These are phyloP conservation scores for Pogonomyrmex californicus DNA, from an alignment of 1,140 invertebrate genomes.

Conservation along the genomic window DNA sequence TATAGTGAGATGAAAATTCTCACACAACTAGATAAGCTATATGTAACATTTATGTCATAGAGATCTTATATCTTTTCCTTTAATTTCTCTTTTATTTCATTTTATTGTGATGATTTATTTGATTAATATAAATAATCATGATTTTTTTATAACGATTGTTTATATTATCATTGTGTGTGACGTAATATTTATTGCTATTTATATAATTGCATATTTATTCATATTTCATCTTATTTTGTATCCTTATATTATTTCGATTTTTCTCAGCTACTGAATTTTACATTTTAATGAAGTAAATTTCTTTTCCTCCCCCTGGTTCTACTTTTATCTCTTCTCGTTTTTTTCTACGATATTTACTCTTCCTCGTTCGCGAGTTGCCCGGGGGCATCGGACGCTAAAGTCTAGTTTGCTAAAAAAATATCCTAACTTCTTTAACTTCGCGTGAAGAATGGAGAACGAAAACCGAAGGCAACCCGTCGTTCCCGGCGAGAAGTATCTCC, in stretches of 20 bases:
- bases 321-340: conserved; percentile 8
- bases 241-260: not conserved
- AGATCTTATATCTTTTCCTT: not conserved
- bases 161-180: conserved; percentile 1
- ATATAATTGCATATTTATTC: not conserved
- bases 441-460: conserved; percentile 50
- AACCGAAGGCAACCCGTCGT: conserved; percentile 38
- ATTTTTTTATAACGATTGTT: no score
- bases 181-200: not conserved
- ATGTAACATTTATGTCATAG: conserved; percentile 37
- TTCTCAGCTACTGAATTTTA: not conserved
- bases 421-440: conserved; percentile 44
- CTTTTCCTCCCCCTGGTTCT: not conserved
- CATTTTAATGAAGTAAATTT: not conserved
- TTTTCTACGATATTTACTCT: conserved; percentile 26
- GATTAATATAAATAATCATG: no score
- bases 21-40: conserved; percentile 60
- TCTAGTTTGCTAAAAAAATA: conserved; percentile 42
- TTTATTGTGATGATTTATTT: not conserved
- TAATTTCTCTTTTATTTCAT: not conserved
- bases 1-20: conserved; percentile 54
- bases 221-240: not conserved
- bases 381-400: conserved; percentile 30
- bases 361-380: conserved; percentile 20
- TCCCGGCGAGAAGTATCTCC: conserved; percentile 43